Base-by-base conservation (phyloP, 2,797 vertebrate species). In the Melanogrammus aeglefinus region DNA sequence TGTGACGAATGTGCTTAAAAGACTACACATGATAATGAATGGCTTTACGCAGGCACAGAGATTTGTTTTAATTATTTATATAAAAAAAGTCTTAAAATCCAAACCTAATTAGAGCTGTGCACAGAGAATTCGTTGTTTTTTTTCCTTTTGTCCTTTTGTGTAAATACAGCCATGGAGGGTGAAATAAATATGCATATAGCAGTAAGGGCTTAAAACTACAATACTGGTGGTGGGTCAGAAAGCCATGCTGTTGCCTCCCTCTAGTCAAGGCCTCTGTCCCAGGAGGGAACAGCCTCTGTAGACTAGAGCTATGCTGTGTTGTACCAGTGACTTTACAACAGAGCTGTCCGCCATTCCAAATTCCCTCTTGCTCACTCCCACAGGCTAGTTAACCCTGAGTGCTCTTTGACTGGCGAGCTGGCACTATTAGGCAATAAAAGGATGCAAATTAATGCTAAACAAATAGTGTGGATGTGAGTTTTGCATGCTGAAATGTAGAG, bases 181-280 rank as follows among this genome's bases (percentile, higher is more conserved):
- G 88, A 91, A 86, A 86, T 88, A 87, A 91, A 92, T 94, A 95
- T 94, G 93, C 93, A 94, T 88, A 85, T 88, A 85, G 92, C 85
- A 92, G 91, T 91, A 95, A 94, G 93, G 94, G 94, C 93, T 94
- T 93, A 87, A 86, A 83, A 86, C 82, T 81, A 86, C 85, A 89
- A 92, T 88, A 89, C 85, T 85, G 35, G 33, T 85, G 82, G 90
- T 82, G 87, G 73, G 84, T 84, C 86, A 91, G 93, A 92, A 94
- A 94, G 94, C 94, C 94, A 94, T 94, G 83, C 82, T 91, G 86
- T 93, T 89, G 89, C 88, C 89, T 89, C 79, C 38, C 88, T 89
- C 86, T 89, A 89, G 88, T 87, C 75, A 79, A 90, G 86, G 87
- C 87, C 87, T 90, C 85, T 77, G 86, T 88, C 83, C 84, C 76